phyloP scores from a whole-genome alignment of 2,888 invertebrate species.

The Pristionchus fissidentatus region DNA sequence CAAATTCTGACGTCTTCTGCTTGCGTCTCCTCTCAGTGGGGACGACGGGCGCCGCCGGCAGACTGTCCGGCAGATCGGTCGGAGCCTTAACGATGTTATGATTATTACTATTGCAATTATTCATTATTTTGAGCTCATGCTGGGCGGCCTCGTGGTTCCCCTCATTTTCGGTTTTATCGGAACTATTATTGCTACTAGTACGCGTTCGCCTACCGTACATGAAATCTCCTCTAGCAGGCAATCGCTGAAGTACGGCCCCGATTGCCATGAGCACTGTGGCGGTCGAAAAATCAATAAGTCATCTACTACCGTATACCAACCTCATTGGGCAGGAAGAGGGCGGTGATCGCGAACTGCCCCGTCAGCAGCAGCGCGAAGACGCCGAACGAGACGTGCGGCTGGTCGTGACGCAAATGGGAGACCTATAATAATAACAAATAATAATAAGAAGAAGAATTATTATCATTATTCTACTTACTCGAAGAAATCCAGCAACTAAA shows the following conservation, averaged over 20 bases:
- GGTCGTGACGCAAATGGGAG: constrained; percentile 56
- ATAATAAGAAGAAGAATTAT: neutral
- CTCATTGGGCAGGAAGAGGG: constrained; percentile 58
- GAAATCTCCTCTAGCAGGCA: neutral
- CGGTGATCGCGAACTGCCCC: constrained; percentile 61
- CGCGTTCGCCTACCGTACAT: neutral
- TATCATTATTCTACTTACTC: too few relatives aligned
- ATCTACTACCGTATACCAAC: constrained; percentile 4
- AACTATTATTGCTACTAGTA: too few relatives aligned
- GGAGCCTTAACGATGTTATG: neutral
- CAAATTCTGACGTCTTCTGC: neutral
- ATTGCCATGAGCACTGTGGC: too few relatives aligned
- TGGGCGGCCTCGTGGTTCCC: neutral
- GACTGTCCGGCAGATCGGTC: neutral
- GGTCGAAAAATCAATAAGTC: too few relatives aligned
- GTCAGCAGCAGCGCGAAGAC: constrained; percentile 66
- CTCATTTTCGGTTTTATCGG: too few relatives aligned
- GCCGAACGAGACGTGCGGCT: constrained; percentile 57
- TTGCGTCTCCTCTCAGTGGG: neutral
- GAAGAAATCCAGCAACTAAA: neutral
- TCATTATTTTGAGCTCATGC: neutral
- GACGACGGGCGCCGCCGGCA: neutral
- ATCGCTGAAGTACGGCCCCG: too few relatives aligned
- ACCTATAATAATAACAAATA: constrained; percentile 55
- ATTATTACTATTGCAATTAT: neutral